phyloP scores from a whole-genome alignment of 2,797 vertebrate genomes.

The Brachyalestes nurse region DNA sequence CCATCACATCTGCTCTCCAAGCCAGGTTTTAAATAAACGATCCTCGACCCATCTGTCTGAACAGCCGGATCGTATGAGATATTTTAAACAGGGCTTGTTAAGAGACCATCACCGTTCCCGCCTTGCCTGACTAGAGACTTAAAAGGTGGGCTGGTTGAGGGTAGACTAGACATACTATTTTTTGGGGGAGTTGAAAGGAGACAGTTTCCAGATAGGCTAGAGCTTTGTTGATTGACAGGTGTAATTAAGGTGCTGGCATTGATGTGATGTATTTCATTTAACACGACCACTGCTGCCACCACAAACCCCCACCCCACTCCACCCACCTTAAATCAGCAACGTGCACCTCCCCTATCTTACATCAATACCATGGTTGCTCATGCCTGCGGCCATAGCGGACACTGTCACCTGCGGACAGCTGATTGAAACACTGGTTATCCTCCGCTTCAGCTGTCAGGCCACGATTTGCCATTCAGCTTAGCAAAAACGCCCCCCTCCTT shows the following conservation, averaged over 20 bases:
- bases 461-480: conserved; percentile 60
- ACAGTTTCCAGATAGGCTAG: conserved; percentile 53
- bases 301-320: conserved; percentile 25
- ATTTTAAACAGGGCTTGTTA: conserved; percentile 51
- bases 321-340: conserved; percentile 41
- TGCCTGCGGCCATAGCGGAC: conserved; percentile 48
- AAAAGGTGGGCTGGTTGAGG: conserved; percentile 39
- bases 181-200: conserved; percentile 52
- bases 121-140: conserved; percentile 29
- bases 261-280: conserved; percentile 68
- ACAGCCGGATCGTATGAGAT: conserved; percentile 42
- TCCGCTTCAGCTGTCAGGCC: conserved; percentile 57
- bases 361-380: conserved; percentile 44
- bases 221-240: conserved; percentile 65
- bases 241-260: conserved; percentile 70
- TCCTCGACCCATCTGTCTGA: conserved; percentile 39
- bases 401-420: conserved; percentile 41
- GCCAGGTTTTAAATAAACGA: conserved; percentile 43
- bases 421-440: conserved; percentile 53
- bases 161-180: conserved; percentile 52
- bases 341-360: conserved; percentile 51
- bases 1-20: conserved; percentile 31
- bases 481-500: conserved; percentile 38
- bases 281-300: conserved; percentile 44
- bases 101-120: conserved; percentile 41